Evolutionary conservation across 2,113 vertebrate genomes (phyloP).

Genomic region (Lanius ludovicianus): DNA sequence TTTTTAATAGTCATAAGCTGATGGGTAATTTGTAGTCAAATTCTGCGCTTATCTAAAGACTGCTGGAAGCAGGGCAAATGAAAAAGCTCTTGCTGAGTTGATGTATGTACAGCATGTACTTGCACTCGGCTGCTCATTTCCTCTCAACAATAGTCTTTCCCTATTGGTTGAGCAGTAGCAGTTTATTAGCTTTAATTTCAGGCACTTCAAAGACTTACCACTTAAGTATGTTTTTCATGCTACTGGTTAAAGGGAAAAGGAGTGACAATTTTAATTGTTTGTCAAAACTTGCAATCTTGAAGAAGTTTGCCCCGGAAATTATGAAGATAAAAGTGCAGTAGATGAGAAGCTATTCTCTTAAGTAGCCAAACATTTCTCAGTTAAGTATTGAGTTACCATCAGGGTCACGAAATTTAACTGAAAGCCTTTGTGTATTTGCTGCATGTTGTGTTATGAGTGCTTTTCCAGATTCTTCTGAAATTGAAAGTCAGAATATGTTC

Average conservation of each 20-base stretch:
- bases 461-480: not conserved
- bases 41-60: not conserved
- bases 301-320: not conserved
- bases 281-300: not conserved
- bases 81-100: not conserved
- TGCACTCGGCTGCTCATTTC: not conserved
- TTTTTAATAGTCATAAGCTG: not conserved
- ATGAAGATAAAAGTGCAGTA: not conserved
- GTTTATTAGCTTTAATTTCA: not conserved
- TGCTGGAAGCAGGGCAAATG: not conserved
- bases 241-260: not conserved
- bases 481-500: not conserved
- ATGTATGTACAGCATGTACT: not conserved
- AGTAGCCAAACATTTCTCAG: not conserved
- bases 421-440: not conserved
- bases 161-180: not conserved
- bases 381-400: not conserved
- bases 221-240: not conserved
- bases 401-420: not conserved
- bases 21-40: not conserved
- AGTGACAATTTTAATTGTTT: not conserved
- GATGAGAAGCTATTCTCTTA: not conserved
- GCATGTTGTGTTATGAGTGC: rapidly evolving
- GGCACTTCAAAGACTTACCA: not conserved
- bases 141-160: not conserved